phyloP scores from a whole-genome alignment of 2,797 vertebrate genomes.

The Sciurus carolinensis region DNA sequence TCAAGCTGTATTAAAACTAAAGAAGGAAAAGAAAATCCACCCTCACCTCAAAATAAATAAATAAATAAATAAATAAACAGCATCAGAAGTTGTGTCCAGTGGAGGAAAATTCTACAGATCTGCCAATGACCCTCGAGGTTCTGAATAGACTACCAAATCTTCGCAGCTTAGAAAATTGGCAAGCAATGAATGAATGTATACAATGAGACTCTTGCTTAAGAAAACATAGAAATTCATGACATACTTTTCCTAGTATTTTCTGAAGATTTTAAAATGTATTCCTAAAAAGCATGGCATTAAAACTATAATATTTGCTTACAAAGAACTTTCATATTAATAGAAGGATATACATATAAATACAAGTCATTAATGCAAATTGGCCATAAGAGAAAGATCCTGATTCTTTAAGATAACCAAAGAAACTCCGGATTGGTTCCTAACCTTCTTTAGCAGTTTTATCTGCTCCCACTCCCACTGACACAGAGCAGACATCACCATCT shows the following conservation, averaged over 20 bases:
- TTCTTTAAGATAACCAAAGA: not conserved
- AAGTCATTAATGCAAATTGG: not conserved
- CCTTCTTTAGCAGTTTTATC: not conserved
- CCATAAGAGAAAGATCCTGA: not conserved
- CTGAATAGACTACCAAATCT: not conserved
- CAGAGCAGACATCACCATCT: not conserved
- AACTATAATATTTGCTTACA: not conserved
- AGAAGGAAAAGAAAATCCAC: too few species aligned
- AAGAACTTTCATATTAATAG: not conserved
- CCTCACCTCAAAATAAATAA: too few species aligned
- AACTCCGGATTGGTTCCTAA: not conserved
- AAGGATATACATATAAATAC: not conserved
- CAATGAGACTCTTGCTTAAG: not conserved
- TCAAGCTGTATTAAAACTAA: not conserved
- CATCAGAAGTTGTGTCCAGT: not conserved
- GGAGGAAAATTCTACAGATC: not conserved
- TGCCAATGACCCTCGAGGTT: not conserved
- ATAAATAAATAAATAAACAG: too few species aligned
- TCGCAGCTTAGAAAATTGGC: not conserved
- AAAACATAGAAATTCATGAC: not conserved
- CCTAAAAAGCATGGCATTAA: not conserved
- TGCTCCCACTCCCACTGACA: not conserved
- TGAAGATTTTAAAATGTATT: slow-evolving; percentile 20
- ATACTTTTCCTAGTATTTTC: not conserved
- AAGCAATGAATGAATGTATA: not conserved